A percentile compares a stretch with the other conserved stretches of the same genome.
These are phyloP conservation scores for Tenthredo amoena DNA, from an alignment of 2,888 invertebrate species.

Conservation along the genomic window DNA sequence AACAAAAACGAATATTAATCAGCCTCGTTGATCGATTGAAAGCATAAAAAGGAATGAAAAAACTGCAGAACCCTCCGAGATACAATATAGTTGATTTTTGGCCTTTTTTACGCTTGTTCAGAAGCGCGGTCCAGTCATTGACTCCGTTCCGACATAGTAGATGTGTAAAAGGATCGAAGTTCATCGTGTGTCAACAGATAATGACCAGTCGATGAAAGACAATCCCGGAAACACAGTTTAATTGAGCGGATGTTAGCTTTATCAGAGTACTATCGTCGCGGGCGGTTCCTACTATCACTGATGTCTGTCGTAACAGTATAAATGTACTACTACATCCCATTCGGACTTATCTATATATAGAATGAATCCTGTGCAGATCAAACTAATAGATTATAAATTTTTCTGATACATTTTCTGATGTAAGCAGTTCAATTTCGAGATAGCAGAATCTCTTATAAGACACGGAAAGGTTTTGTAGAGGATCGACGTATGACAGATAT, in stretches of 20 bases:
- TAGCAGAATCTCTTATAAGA: neutral
- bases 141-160: neutral
- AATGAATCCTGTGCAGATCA: neutral
- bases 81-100: neutral
- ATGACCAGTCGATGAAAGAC: neutral
- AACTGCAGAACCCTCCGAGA: neutral
- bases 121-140: too few species aligned
- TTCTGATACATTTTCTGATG: neutral
- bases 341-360: neutral
- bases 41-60: neutral
- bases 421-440: neutral
- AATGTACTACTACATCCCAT: neutral
- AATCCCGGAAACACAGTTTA: conserved; percentile 29
- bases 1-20: conserved; percentile 55
- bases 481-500: neutral
- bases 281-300: conserved; percentile 32
- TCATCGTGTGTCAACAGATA: neutral
- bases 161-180: conserved; percentile 1
- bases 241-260: conserved; percentile 41
- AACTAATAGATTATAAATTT: neutral
- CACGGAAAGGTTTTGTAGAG: neutral
- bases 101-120: neutral
- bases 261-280: conserved; percentile 35
- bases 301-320: neutral
- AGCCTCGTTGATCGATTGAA: neutral